Conservation (phyloP, 2,113 vertebrate genomes). For the Hyperopisus bebe region DNA sequence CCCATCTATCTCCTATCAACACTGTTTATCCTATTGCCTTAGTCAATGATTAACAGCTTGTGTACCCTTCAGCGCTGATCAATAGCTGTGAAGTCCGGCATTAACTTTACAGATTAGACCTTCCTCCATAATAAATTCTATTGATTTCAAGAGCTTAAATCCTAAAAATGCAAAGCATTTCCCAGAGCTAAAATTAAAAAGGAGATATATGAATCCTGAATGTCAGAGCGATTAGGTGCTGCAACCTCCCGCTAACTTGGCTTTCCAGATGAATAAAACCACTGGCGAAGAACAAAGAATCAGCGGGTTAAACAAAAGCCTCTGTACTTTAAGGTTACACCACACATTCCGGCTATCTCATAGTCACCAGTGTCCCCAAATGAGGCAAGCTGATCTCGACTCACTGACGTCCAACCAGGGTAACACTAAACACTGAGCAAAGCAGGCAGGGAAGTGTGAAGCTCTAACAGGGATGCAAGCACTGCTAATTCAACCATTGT, state of each 20-base stretch:
- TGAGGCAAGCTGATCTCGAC: neutral
- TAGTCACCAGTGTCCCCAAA: neutral
- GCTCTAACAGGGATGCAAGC: neutral
- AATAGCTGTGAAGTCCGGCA: conserved; percentile 64
- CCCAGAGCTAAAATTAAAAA: conserved; percentile 69
- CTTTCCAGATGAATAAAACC: conserved; percentile 48
- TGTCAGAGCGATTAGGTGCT: conserved; percentile 47
- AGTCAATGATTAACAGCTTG: conserved; percentile 64
- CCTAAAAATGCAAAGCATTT: conserved; percentile 55
- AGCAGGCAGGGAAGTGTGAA: neutral
- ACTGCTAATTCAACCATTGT: neutral
- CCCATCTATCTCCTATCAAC: conserved; percentile 49
- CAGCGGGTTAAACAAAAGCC: conserved; percentile 20
- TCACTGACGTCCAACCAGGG: neutral
- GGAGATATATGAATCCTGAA: conserved; percentile 60
- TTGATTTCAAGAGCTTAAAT: conserved; percentile 65
- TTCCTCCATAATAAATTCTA: conserved; percentile 73
- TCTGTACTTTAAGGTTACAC: neutral
- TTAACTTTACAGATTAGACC: conserved; percentile 70
- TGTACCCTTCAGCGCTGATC: conserved; percentile 64
- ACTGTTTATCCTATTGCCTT: conserved; percentile 54
- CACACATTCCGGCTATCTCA: neutral
- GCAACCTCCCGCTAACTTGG: conserved; percentile 47
- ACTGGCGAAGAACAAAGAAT: conserved; percentile 24
- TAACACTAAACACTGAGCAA: neutral